Evolutionary conservation across 2,797 vertebrate species (phyloP), one percentile per base, ranked within the genome.

Genomic region (Agapornis canus): DNA sequence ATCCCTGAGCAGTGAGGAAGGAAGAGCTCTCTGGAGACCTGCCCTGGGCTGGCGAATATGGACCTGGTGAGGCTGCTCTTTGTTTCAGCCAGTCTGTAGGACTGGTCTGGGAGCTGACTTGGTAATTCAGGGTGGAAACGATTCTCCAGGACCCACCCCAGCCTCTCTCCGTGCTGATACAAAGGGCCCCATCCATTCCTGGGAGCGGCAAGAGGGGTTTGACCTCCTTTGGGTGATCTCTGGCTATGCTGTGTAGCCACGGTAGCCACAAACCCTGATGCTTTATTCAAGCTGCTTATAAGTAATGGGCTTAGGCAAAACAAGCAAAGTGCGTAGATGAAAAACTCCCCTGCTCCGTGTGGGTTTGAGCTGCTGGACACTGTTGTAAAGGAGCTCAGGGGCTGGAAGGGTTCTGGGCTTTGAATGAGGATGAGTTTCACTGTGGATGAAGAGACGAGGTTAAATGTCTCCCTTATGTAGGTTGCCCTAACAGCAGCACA

Each of bases 331-430:
- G 5, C 1, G 3, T 26, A 23, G 76, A 54, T 79, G 76, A 68
- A 40, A 35, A 47, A 29, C 59, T 47, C 45, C 52, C 29, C 31
- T 39, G 63, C 43, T 59, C 59, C 0, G 2, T n/a, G 8, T 27
- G 54, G 49, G 26, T 39, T 52, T 47, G 57, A 35, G 68, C 21
- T 35, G 42, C 57, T 1, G 27, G n/a, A 64, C 0, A 0, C 29
- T 70, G 47, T 31, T 1, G 0, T 32, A 19, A 43, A 59, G 59
- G 35, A 70, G 82, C 71, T 22, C 42, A 26, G 0, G 0, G 47
- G n/a, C 83, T 85, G 73, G 63, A 56, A 32, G 8, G 21, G 35
- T 22, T 66, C 77, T 75, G 56, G 23, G 52, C 52, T 65, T 89
- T 37, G 42, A 17, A 17, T 2, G 2, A 42, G 66, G n/a, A 9